Base-by-base conservation (phyloP, 2,113 vertebrate species). In the Caranx ignobilis region DNA sequence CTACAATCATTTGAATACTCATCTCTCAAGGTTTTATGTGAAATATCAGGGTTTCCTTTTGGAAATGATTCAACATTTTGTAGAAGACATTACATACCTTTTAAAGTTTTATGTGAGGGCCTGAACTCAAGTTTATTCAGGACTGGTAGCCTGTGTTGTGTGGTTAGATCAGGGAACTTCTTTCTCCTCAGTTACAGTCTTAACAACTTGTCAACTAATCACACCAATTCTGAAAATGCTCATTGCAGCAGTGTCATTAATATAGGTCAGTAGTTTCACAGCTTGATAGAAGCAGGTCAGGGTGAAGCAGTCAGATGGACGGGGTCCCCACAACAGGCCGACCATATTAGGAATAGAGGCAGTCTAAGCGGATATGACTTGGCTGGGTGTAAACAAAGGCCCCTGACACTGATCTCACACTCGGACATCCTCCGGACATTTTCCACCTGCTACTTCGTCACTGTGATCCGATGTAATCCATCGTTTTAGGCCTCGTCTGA, bases 301-400 rank as follows among this genome's bases (percentile, higher is more conserved):
- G 62, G 15, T 66, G 39, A 64, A 19, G 2, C 18, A 48, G 2
- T 0, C 0, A 16, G 48, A n/a, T 18, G 10, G 0, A 34, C 70
- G 0, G 43, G 13, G 43, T n/a, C 73, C 32, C 32, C 4, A 13
- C 47, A 56, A 32, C 69, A 73, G 35, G 41, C 21, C 0, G 54
- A 3, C 89, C 87, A 85, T 90, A 88, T 89, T 57, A 50, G 82
- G 87, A 26, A 5, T 71, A 1, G 21, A 13, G 70, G 9, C 26
- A 15, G 41, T 26, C 10, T 11, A 0, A 60, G n/a, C 67, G 80
- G 79, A 82, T 26, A 2, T 48, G 71, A 68, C 69, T 16, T 47
- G 71, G 5, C 48, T 18, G 66, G 3, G 34, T 7, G 65, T 43
- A 70, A 84, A 87, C 84, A 78, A 85, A 80, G 75, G 32, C 59